Conservation (phyloP, 1,140 invertebrate species). For the Euwallacea similis region DNA sequence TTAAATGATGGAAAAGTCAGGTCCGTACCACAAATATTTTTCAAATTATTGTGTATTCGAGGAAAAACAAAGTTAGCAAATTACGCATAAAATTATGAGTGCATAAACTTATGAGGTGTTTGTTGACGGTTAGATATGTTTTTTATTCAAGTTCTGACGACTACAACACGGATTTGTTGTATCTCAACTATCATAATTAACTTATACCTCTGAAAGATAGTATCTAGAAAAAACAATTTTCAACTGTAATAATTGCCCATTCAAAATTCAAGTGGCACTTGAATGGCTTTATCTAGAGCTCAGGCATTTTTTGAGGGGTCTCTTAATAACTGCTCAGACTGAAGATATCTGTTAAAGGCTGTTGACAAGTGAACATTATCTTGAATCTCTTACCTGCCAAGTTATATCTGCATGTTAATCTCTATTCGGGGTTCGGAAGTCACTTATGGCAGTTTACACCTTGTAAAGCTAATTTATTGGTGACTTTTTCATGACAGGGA, state of each 20-base stretch:
- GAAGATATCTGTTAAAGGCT: conserved; percentile 19
- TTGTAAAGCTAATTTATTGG: conserved; percentile 12
- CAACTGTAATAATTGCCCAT: conserved; percentile 11
- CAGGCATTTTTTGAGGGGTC: conserved; percentile 10
- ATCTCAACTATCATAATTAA: too few relatives aligned
- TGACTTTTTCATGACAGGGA: neutral
- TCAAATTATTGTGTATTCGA: too few relatives aligned
- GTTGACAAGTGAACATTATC: conserved; percentile 31
- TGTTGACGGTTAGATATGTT: too few relatives aligned
- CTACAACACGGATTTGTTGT: too few relatives aligned
- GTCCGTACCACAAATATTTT: too few relatives aligned
- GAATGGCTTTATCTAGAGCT: conserved; percentile 15
- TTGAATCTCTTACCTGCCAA: conserved; percentile 29
- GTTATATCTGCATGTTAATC: conserved; percentile 25
- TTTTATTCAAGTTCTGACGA: too few relatives aligned
- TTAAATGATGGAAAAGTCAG: too few relatives aligned
- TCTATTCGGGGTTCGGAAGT: conserved; percentile 5
- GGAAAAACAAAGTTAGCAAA: too few relatives aligned
- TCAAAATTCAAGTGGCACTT: conserved; percentile 30
- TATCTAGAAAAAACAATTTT: too few relatives aligned
- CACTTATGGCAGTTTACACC: neutral
- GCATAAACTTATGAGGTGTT: too few relatives aligned
- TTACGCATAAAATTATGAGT: too few relatives aligned
- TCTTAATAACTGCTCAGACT: conserved; percentile 27
- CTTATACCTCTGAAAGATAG: too few relatives aligned